phyloP scores from a whole-genome alignment of 2,797 vertebrate species.

The Tokudaia tokunoshimensis region DNA sequence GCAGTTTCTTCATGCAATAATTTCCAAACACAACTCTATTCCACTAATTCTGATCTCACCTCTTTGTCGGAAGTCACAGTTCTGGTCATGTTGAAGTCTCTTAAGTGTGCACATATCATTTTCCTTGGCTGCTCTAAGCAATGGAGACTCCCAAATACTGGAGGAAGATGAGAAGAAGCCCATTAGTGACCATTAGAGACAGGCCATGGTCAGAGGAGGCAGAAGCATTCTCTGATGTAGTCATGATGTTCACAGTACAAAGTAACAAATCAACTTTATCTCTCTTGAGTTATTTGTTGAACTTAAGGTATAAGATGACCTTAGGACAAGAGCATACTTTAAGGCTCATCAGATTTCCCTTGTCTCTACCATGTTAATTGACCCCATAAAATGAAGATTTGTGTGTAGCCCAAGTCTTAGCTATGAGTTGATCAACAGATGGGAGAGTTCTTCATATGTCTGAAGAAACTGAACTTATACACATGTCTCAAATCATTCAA shows the following conservation, averaged over 20 bases:
- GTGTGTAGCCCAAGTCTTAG: neutral
- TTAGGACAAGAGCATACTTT: neutral
- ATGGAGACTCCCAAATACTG: slow-evolving; percentile 94
- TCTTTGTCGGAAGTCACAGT: slow-evolving; percentile 94
- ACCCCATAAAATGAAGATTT: fast-evolving
- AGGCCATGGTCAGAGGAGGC: neutral
- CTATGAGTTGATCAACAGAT: too few species aligned
- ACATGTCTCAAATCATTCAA: neutral
- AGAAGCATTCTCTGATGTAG: neutral
- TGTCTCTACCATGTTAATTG: neutral
- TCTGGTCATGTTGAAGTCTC: slow-evolving; percentile 92
- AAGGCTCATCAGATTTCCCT: neutral
- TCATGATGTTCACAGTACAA: fast-evolving
- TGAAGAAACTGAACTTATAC: neutral
- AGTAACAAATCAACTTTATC: neutral
- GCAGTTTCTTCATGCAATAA: neutral
- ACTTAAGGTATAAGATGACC: neutral
- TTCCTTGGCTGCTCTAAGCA: slow-evolving; percentile 94
- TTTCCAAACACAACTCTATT: neutral
- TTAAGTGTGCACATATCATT: slow-evolving; percentile 93
- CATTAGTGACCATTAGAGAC: neutral
- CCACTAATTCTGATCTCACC: slow-evolving; percentile 86
- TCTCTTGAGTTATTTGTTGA: neutral
- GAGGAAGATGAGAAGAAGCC: neutral
- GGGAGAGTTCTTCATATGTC: neutral